Evolutionary conservation across 2,113 vertebrate species (phyloP), one percentile per base, ranked within the genome.

Genomic region (Lophius piscatorius): DNA sequence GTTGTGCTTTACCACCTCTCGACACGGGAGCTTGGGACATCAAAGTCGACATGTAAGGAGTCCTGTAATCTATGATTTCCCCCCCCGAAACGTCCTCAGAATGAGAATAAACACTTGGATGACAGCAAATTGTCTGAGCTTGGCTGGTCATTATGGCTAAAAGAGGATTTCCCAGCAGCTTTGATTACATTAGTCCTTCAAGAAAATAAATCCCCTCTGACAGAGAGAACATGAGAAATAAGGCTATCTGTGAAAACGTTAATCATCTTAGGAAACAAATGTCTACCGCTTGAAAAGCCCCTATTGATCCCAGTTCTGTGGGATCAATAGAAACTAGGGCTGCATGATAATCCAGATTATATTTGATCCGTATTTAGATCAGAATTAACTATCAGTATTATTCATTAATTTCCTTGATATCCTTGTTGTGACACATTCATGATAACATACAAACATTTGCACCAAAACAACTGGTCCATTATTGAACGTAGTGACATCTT

Each of bases 141-240:
- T 63, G 74, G 72, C 79, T 52, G 73, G 70, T 80, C 73, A 71
- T 82, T 74, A 77, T 62, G 59, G 63, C 75, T 55, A 9, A 78
- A 78, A 84, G 81, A 84, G 76, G 87, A 87, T 87, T 88, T 81
- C 44, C 54, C 67, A 55, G 66, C 58, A 33, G 78, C 71, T 80
- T 83, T 84, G 73, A 88, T 83, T 86, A 69, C 66, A 70, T 74
- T 85, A 88, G 89, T 90, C 89, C 85, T 79, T 73, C 74, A 42
- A 50, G 51, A 57, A 68, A 77, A 81, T 69, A 20, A 89, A 88
- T 78, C 73, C 70, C 48, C 23, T 68, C 62, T 65, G 83, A 88
- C 81, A 61, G 39, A 28, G 56, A 82, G 46, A 74, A 68, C 62
- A 72, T 73, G 64, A 68, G 71, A 70, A 75, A 85, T 78, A 47